Conservation (phyloP, 2,797 vertebrate species). For the Pempheris klunzingeri region DNA sequence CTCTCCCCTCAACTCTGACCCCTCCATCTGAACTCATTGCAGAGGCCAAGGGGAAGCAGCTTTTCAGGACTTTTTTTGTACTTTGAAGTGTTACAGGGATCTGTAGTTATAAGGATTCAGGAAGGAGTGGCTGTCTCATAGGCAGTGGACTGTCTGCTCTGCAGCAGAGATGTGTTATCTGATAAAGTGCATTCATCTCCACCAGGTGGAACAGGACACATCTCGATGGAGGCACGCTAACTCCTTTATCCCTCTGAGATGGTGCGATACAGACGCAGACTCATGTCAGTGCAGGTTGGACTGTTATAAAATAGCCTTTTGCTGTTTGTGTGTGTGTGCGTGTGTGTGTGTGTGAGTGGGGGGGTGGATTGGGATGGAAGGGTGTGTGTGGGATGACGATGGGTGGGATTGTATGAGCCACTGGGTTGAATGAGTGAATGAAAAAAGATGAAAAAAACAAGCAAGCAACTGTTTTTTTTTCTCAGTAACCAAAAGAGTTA, state of each 20-base stretch:
- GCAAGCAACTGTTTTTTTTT: conserved; percentile 16
- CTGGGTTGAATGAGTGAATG: conserved; percentile 37
- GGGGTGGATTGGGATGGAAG: conserved; percentile 1
- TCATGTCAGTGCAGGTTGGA: conserved; percentile 80
- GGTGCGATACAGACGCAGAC: conserved; percentile 68
- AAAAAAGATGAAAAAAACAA: conserved; percentile 10
- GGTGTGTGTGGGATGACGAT: conserved; percentile 4
- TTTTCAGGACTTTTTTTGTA: neutral
- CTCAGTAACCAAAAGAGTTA: neutral
- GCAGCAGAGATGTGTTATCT: conserved; percentile 67
- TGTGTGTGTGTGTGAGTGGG: conserved; percentile 10
- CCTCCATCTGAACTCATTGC: conserved; percentile 19
- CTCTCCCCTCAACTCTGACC: conserved; percentile 39
- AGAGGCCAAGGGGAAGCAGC: neutral
- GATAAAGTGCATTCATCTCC: conserved; percentile 81
- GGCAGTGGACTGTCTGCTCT: conserved; percentile 46
- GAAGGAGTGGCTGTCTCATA: conserved; percentile 27
- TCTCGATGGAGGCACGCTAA: conserved; percentile 83
- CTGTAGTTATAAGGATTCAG: neutral
- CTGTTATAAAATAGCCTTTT: conserved; percentile 52
- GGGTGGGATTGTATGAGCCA: conserved; percentile 26
- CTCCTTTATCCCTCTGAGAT: conserved; percentile 75
- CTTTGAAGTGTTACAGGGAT: neutral
- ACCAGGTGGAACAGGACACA: conserved; percentile 82
- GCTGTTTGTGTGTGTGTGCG: conserved; percentile 31